Evolutionary conservation across 2,113 vertebrate genomes (phyloP).

Genomic region (Arizona elegans): DNA sequence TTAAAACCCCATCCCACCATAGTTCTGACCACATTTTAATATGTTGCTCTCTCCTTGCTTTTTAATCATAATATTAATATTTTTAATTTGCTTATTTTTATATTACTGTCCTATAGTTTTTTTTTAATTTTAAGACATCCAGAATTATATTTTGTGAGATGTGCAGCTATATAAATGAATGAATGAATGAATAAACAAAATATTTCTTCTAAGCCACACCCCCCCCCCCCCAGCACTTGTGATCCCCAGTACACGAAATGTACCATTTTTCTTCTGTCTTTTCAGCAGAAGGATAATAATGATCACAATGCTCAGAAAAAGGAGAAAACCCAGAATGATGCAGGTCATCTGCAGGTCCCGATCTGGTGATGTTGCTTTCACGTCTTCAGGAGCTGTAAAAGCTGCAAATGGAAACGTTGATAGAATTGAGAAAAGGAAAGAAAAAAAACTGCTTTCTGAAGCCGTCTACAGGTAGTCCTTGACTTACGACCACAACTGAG

Average conservation of each 20-base stretch:
- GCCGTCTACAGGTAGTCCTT: neutral
- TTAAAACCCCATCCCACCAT: neutral
- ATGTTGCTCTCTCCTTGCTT: neutral
- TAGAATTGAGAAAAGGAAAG: neutral
- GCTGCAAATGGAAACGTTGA: too few species aligned
- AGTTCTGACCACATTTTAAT: neutral
- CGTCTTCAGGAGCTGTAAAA: neutral
- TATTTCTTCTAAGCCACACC: neutral
- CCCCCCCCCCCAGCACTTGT: rapidly evolving
- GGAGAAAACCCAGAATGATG: slow-evolving; percentile 52
- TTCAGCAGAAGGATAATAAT: slow-evolving; percentile 30
- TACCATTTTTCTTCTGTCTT: slow-evolving; percentile 59
- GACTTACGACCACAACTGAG: too few species aligned
- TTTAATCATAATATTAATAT: neutral
- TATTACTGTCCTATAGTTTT: neutral
- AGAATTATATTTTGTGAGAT: neutral
- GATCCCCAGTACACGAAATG: neutral
- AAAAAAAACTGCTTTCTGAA: neutral
- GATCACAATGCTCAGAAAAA: slow-evolving; percentile 49
- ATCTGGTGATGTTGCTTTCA: neutral
- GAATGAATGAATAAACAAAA: neutral
- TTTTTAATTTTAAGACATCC: neutral
- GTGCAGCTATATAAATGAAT: neutral
- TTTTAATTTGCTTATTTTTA: neutral
- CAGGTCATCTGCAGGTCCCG: slow-evolving; percentile 44